Conservation (phyloP, 2,888 invertebrate species). For the Gymnosoma rotundatum region DNA sequence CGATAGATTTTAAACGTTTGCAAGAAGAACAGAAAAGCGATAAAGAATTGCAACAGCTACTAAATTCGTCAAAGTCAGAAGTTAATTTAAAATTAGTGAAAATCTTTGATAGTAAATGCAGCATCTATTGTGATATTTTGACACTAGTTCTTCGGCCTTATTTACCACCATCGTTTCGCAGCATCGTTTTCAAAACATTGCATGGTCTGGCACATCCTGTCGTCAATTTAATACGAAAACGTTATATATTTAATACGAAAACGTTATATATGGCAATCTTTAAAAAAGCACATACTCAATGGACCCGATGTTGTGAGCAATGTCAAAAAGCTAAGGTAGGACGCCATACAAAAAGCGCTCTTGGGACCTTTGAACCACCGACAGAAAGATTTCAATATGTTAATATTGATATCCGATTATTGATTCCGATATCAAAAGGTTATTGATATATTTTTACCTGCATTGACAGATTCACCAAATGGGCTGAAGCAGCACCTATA, state of each 20-base stretch:
- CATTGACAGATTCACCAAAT: slow-evolving; percentile 29
- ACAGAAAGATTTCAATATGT: slow-evolving; percentile 75
- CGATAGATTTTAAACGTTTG: too few species aligned
- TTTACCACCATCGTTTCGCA: slow-evolving; percentile 39
- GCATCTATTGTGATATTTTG: slow-evolving; percentile 45
- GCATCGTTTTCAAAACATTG: too few species aligned
- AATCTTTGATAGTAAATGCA: slow-evolving; percentile 31
- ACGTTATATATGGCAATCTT: slow-evolving; percentile 37
- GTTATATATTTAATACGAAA: slow-evolving; percentile 24
- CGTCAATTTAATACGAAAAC: slow-evolving; percentile 3
- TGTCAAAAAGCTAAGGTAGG: slow-evolving; percentile 38
- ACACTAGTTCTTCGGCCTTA: slow-evolving; percentile 39
- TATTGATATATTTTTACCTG: slow-evolving; percentile 27
- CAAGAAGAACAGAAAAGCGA: too few species aligned
- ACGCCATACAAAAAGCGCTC: slow-evolving; percentile 32
- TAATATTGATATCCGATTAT: slow-evolving; percentile 82
- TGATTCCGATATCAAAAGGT: slow-evolving; percentile 9
- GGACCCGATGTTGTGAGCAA: slow-evolving; percentile 15
- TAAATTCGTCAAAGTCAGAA: too few species aligned
- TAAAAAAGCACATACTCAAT: slow-evolving; percentile 37
- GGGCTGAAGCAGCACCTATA: slow-evolving; percentile 24
- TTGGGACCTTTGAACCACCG: slow-evolving; percentile 17
- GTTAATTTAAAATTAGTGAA: neutral
- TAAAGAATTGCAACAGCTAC: too few species aligned
- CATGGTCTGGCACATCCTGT: too few species aligned